Percentiles rank a stretch among this genome's conserved stretches.
Evolutionary conservation across 2,113 vertebrate species (phyloP).

Genomic region (Pterophyllum scalare): DNA sequence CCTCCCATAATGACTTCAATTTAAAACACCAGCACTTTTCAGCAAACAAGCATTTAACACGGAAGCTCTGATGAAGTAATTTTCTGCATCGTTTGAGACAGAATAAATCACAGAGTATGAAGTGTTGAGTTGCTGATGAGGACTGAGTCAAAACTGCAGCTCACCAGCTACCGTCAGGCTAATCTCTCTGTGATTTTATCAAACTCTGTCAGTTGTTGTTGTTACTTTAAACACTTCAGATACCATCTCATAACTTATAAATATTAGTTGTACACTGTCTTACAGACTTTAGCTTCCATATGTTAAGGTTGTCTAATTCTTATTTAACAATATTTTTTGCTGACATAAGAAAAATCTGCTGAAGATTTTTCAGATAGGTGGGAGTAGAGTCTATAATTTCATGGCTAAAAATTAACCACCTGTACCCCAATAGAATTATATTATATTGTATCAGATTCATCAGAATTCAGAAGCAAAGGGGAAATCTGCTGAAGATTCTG

Average conservation of each 20-base stretch:
- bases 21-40: slow-evolving; percentile 46
- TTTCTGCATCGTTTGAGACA: slow-evolving; percentile 69
- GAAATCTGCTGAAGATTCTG: too few relatives aligned
- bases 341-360: background rate
- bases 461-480: too few relatives aligned
- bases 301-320: background rate
- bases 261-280: slow-evolving; percentile 16
- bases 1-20: slow-evolving; percentile 34
- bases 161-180: slow-evolving; percentile 11
- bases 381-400: slow-evolving; percentile 28
- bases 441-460: too few relatives aligned
- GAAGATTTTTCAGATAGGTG: background rate
- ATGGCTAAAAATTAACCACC: slow-evolving; percentile 25
- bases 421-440: too few relatives aligned
- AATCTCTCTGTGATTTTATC: slow-evolving; percentile 3
- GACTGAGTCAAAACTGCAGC: slow-evolving; percentile 39
- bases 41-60: slow-evolving; percentile 65
- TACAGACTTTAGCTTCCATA: background rate
- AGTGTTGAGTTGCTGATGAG: slow-evolving; percentile 20
- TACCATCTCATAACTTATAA: background rate
- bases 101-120: slow-evolving; percentile 52
- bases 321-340: background rate
- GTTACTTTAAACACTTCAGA: slow-evolving; percentile 23
- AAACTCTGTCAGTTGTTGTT: slow-evolving; percentile 30
- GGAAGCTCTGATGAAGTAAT: slow-evolving; percentile 57